These are phyloP conservation scores for Pogonocherus hispidulus DNA, from an alignment of 2,888 invertebrate species.

Conservation along the genomic window DNA sequence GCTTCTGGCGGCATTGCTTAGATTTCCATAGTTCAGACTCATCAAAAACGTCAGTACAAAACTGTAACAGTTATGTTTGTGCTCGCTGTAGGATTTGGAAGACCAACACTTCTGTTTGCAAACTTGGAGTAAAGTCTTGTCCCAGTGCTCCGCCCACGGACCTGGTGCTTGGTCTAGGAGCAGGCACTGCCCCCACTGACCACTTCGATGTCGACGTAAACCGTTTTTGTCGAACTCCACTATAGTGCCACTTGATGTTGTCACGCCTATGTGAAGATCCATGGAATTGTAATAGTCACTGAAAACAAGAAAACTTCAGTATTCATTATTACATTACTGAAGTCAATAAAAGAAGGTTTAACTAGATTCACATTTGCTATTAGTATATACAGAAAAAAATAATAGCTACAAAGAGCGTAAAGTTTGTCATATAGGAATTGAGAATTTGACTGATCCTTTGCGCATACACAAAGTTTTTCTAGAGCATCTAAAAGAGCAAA, in stretches of 20 bases:
- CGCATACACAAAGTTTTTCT: too few species aligned
- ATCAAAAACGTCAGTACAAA: slow-evolving; percentile 87
- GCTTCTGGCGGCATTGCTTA: slow-evolving; percentile 78
- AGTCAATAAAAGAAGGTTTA: too few species aligned
- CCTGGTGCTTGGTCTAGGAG: slow-evolving; percentile 77
- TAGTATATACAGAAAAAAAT: too few species aligned
- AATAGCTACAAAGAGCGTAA: too few species aligned
- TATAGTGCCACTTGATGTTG: slow-evolving; percentile 83
- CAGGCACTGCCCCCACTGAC: slow-evolving; percentile 79
- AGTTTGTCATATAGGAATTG: too few species aligned
- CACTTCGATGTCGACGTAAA: slow-evolving; percentile 71
- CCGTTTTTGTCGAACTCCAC: slow-evolving; percentile 90
- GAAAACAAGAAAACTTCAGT: slow-evolving; percentile 60
- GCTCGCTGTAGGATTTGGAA: slow-evolving; percentile 80
- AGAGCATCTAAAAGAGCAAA: too few species aligned
- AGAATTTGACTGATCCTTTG: too few species aligned
- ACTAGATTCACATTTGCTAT: too few species aligned
- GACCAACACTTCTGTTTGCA: slow-evolving; percentile 77
- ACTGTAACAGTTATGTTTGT: slow-evolving; percentile 86
- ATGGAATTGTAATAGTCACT: slow-evolving; percentile 87
- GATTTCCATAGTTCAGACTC: slow-evolving; percentile 78
- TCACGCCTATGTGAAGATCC: slow-evolving; percentile 92
- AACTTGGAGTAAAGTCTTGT: slow-evolving; percentile 76
- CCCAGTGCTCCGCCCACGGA: slow-evolving; percentile 79
- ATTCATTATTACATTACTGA: too few species aligned